Evolutionary conservation across 2,888 invertebrate species (phyloP), one percentile per base, ranked within the genome.

Genomic region (Cheilosia scutellata): DNA sequence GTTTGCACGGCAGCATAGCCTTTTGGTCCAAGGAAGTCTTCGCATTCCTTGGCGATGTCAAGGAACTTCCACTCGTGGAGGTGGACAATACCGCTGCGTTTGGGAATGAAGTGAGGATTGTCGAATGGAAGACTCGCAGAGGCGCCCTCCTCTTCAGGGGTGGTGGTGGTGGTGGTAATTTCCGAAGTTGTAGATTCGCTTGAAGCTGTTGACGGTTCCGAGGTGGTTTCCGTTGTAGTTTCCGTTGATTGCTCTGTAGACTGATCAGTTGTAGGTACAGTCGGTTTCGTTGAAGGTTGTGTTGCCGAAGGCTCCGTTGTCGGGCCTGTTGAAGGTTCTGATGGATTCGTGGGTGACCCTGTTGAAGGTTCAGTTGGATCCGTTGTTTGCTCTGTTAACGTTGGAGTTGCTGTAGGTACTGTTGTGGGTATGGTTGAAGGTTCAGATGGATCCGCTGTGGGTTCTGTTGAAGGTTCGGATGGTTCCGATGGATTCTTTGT

Each of bases 11-110:
- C 96, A 16, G 94, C 96, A 89, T 92, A 96, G 3, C 95, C 96
- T 62, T 91, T 93, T 0, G 95, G 95, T 0, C 94, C 95, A 2
- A 96, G 92, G 90, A 95, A 96, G 31, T 93, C 90, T 89, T 95
- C 95, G 89, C 96, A 96, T 90, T 96, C 96, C 3, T 90, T 91
- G 0, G 96, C 96, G 53, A 96, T 94, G 90, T 96, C 96, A 7
- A 92, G 91, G 95, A 95, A 96, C 89, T 94, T 95, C 96, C 96
- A 96, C 89, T 96, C 96, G 87, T 95, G 95, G 1, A 95, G 93
- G 87, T 95, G 95, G 0, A 95, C 95, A 87, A 95, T 94, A 0
- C 93, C 94, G 0, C 94, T 93, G 31, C 91, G 91, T 6, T 63
- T 53, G 2, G 60, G 9, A 0, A 63, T 9, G 11, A 68, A 77